phyloP scores from a whole-genome alignment of 2,113 vertebrate genomes.

The Corydoras maculifer region DNA sequence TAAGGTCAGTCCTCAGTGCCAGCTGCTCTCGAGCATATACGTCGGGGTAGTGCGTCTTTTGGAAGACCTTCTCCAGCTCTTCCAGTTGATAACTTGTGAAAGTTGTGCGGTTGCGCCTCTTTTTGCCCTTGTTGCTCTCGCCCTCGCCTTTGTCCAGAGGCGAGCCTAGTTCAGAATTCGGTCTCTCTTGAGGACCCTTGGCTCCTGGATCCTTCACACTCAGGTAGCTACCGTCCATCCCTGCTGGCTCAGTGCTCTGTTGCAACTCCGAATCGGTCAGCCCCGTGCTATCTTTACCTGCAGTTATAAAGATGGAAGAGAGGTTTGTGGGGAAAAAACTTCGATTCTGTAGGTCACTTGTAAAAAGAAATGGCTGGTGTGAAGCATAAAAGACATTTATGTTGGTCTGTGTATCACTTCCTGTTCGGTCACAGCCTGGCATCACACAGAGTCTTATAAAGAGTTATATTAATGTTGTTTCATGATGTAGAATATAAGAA shows the following conservation, averaged over 20 bases:
- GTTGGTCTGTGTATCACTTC: no score
- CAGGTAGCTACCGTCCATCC: slow-evolving; percentile 92
- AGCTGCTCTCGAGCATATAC: slow-evolving; percentile 97
- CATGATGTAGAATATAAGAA: no score
- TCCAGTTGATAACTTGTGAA: slow-evolving; percentile 98
- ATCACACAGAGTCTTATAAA: no score
- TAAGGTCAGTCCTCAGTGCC: slow-evolving; percentile 95
- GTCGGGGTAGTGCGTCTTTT: slow-evolving; percentile 98
- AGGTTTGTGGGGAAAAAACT: background rate
- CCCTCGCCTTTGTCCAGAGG: slow-evolving; percentile 84
- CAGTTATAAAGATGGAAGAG: slow-evolving; percentile 6
- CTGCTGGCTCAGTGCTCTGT: slow-evolving; percentile 73
- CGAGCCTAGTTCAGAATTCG: slow-evolving; percentile 73
- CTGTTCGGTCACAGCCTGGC: no score
- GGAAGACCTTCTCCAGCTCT: slow-evolving; percentile 98
- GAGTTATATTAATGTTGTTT: no score
- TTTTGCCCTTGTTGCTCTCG: slow-evolving; percentile 96
- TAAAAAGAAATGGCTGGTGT: background rate
- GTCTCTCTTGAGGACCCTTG: slow-evolving; percentile 73
- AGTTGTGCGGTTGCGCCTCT: slow-evolving; percentile 93
- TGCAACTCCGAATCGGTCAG: slow-evolving; percentile 81
- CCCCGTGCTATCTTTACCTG: slow-evolving; percentile 82
- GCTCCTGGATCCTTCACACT: slow-evolving; percentile 72
- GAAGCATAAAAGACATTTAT: no score
- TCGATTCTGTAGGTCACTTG: background rate